Percentiles rank a stretch among this genome's conserved stretches.
Evolutionary conservation across 2,888 invertebrate genomes (phyloP).

Genomic region (Chymomyza amoena): DNA sequence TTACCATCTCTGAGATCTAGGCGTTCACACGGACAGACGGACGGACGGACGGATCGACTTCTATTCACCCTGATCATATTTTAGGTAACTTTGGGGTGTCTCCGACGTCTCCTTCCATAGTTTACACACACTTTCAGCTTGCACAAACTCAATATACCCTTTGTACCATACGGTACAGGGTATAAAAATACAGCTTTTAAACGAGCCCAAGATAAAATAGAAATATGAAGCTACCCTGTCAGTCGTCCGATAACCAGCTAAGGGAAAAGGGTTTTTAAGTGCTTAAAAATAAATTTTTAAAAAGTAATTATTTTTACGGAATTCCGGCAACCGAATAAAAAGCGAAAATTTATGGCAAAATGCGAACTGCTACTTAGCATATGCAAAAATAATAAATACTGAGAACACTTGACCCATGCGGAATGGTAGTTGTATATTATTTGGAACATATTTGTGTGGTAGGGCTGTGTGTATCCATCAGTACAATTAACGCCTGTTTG

Average conservation of each 20-base stretch:
- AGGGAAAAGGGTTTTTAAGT: slow-evolving; percentile 14
- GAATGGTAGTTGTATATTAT: not conserved
- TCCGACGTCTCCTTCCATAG: no score
- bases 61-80: no score
- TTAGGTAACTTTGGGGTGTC: no score
- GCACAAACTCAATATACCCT: no score
- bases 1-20: no score
- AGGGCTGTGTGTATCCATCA: slow-evolving; percentile 20
- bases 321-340: slow-evolving; percentile 12
- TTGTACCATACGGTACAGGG: no score
- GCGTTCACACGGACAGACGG: no score
- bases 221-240: not conserved
- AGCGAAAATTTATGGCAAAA: slow-evolving; percentile 15
- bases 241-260: slow-evolving; percentile 3
- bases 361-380: slow-evolving; percentile 32
- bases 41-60: no score
- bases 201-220: no score
- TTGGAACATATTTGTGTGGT: not conserved
- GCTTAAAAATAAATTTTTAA: slow-evolving; percentile 15
- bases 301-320: slow-evolving; percentile 22
- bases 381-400: slow-evolving; percentile 42
- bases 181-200: no score
- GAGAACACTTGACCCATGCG: slow-evolving; percentile 41
- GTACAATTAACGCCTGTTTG: slow-evolving; percentile 29
- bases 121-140: no score